phyloP scores from a whole-genome alignment of 2,113 vertebrate genomes.

The Zeus faber region DNA sequence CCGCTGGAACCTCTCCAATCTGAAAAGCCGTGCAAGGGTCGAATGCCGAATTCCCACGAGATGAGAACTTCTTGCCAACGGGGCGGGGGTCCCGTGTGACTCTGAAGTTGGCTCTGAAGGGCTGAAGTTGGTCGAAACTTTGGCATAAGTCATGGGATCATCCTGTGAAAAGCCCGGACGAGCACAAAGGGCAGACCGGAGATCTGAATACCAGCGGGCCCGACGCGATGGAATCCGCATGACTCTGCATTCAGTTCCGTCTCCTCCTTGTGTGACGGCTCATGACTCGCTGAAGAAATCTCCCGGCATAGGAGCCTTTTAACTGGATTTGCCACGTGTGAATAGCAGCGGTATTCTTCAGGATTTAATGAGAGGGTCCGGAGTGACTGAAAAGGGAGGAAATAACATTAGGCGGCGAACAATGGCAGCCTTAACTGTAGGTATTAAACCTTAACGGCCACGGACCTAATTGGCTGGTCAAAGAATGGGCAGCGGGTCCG shows the following conservation, averaged over 20 bases:
- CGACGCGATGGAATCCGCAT: no score
- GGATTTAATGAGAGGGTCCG: conserved; percentile 73
- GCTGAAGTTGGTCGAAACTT: no score
- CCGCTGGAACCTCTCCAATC: no score
- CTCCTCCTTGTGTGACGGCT: conserved; percentile 50
- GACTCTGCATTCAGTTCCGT: conserved; percentile 9
- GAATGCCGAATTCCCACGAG: no score
- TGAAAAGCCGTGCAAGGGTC: no score
- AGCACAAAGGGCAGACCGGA: no score
- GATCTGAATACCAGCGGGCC: no score
- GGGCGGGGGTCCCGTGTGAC: no score
- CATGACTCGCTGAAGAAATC: conserved; percentile 41
- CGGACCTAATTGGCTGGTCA: conserved; percentile 68
- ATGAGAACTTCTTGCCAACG: no score
- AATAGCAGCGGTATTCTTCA: conserved; percentile 68
- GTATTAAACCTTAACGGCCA: conserved; percentile 72
- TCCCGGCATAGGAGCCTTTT: conserved; percentile 53
- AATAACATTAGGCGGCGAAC: conserved; percentile 68
- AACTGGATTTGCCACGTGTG: conserved; percentile 51
- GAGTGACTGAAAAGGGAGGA: conserved; percentile 68
- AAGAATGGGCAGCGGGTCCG: conserved; percentile 57
- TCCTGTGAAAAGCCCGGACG: no score
- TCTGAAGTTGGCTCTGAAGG: no score
- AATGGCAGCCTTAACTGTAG: conserved; percentile 71
- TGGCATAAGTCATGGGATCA: no score